A percentile compares a stretch with the other conserved stretches of the same genome.
phyloP scores from a whole-genome alignment of 1,140 invertebrate genomes.

The Ctenoplectra terminalis region DNA sequence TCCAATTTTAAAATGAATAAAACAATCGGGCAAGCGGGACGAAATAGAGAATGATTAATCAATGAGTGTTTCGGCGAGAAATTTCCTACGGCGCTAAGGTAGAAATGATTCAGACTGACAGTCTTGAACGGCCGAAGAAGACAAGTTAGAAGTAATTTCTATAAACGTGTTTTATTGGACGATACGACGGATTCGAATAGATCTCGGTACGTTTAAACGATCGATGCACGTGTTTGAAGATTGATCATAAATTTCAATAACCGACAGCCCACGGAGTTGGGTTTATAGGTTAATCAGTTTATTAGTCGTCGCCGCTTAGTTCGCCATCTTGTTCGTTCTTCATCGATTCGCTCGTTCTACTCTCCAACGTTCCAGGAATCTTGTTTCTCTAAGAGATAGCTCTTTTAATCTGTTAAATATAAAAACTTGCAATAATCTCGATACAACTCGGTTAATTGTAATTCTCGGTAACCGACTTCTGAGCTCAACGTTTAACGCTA shows the following conservation, averaged over 20 bases:
- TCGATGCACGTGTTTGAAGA: conserved; percentile 31
- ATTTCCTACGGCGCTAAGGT: background rate
- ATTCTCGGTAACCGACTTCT: too few relatives aligned
- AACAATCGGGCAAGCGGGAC: conserved; percentile 1
- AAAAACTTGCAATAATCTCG: too few relatives aligned
- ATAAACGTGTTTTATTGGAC: background rate
- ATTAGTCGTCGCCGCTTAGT: conserved; percentile 47
- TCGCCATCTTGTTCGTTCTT: conserved; percentile 3
- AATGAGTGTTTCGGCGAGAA: background rate
- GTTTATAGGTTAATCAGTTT: conserved; percentile 56
- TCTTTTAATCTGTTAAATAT: too few relatives aligned
- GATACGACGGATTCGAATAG: background rate
- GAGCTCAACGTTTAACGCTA: too few relatives aligned
- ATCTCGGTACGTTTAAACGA: background rate
- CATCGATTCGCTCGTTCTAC: background rate
- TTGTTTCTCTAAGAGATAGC: too few relatives aligned
- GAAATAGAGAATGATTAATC: conserved; percentile 19
- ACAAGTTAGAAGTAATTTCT: background rate
- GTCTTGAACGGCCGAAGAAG: too few relatives aligned
- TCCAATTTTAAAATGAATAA: conserved; percentile 10
- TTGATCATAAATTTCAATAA: conserved; percentile 40
- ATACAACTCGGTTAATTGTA: too few relatives aligned
- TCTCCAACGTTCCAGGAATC: background rate
- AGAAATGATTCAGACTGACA: background rate
- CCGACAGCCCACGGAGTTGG: conserved; percentile 32